Conservation (phyloP, 1,140 invertebrate genomes). For the Globodera ellingtonae region DNA sequence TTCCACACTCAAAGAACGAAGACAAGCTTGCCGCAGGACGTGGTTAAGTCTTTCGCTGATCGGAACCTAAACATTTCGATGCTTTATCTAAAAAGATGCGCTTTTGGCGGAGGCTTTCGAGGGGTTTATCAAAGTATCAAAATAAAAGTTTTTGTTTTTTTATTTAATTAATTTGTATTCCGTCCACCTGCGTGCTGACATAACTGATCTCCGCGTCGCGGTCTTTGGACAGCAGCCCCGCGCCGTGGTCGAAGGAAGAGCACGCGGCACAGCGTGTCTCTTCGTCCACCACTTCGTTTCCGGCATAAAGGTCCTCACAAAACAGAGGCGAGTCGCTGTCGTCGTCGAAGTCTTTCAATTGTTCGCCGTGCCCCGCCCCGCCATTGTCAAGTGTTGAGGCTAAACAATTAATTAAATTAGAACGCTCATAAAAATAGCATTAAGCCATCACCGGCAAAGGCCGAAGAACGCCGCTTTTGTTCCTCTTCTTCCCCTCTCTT, state of each 20-base stretch:
- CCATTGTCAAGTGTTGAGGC: not conserved
- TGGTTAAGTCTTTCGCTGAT: constrained; percentile 40
- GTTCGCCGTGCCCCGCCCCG: not conserved
- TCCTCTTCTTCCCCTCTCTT: constrained; percentile 12
- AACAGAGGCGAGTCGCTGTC: constrained; percentile 5
- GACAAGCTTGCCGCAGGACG: constrained; percentile 47
- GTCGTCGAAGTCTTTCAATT: not conserved
- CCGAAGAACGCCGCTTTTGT: constrained; percentile 31
- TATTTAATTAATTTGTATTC: not conserved
- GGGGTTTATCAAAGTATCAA: no score
- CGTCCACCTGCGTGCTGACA: constrained; percentile 44
- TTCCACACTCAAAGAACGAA: constrained; percentile 45
- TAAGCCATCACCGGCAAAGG: not conserved
- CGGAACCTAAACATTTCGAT: constrained; percentile 28
- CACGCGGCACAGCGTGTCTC: constrained; percentile 47
- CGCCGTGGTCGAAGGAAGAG: constrained; percentile 44
- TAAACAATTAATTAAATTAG: not conserved
- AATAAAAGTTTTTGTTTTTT: no score
- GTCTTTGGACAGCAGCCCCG: constrained; percentile 46
- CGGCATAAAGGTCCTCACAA: constrained; percentile 21
- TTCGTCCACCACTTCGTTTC: constrained; percentile 43
- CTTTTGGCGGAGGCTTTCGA: no score
- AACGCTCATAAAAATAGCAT: not conserved
- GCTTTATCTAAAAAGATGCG: no score
- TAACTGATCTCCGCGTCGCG: constrained; percentile 47